phyloP scores from a whole-genome alignment of 2,113 vertebrate genomes.

The Poeciliopsis prolifica region DNA sequence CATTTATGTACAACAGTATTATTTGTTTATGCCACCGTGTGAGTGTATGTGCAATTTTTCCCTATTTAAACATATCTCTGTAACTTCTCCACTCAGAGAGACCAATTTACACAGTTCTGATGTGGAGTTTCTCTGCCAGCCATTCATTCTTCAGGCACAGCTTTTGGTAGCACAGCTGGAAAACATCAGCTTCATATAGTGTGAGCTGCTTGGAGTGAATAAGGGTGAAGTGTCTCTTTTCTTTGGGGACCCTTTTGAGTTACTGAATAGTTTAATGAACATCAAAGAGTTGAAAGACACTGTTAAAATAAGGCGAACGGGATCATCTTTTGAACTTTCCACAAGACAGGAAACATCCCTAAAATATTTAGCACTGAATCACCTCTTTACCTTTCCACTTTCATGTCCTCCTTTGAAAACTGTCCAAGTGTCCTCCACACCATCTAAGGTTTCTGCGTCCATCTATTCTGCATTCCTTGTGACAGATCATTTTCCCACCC shows the following conservation, averaged over 20 bases:
- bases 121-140: constrained; percentile 16
- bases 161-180: constrained; percentile 63
- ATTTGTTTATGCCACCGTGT: not conserved
- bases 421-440: not conserved
- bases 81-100: not conserved
- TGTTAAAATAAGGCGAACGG: constrained; percentile 11
- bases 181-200: constrained; percentile 66
- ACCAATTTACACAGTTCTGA: not conserved
- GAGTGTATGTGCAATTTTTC: not conserved
- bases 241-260: constrained; percentile 11
- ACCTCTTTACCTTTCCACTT: constrained; percentile 5
- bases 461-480: constrained; percentile 24
- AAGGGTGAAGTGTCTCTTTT: constrained; percentile 60
- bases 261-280: constrained; percentile 13
- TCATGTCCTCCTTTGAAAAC: not conserved
- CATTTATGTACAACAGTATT: not conserved
- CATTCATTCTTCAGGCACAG: constrained; percentile 40
- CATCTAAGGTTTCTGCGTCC: not conserved
- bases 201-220: constrained; percentile 61
- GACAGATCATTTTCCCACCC: constrained; percentile 21
- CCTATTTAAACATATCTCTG: not conserved
- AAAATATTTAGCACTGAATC: constrained; percentile 14
- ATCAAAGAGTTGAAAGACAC: constrained; percentile 15
- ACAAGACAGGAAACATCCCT: constrained; percentile 8
- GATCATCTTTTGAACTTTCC: constrained; percentile 14